Percentiles rank a stretch among this genome's conserved stretches.
phyloP scores from a whole-genome alignment of 64 coral and sea anemone genomes.

The Actinia tenebrosa region DNA sequence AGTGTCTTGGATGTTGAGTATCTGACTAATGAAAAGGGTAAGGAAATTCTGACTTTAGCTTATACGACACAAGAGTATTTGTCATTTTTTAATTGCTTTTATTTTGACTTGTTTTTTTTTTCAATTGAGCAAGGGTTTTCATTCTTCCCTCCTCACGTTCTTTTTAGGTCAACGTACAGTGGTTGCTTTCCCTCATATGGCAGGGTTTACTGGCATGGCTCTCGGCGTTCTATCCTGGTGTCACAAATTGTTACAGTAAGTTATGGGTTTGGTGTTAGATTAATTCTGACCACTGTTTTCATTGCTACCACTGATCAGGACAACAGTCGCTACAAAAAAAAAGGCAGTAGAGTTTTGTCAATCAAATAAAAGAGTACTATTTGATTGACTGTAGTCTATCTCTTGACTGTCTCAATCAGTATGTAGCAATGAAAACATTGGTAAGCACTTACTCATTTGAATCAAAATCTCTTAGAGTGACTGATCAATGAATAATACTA shows the following conservation, averaged over 20 bases:
- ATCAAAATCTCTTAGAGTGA: not conserved
- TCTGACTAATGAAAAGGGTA: constrained; percentile 77
- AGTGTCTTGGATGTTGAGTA: constrained; percentile 81
- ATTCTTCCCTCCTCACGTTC: not conserved
- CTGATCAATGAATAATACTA: not conserved
- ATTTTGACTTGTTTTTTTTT: not conserved
- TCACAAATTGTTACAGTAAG: constrained; percentile 55
- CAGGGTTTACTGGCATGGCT: constrained; percentile 70
- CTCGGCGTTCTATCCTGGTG: constrained; percentile 77
- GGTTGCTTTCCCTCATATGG: constrained; percentile 69
- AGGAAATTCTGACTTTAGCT: not conserved
- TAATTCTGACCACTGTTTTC: too few species aligned
- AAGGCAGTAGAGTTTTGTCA: too few species aligned
- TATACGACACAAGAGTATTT: not conserved
- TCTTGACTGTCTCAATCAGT: too few species aligned
- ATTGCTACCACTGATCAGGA: too few species aligned
- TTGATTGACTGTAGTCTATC: too few species aligned
- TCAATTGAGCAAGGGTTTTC: too few species aligned
- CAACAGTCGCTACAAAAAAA: too few species aligned
- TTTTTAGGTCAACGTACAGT: constrained; percentile 56
- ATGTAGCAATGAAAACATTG: too few species aligned
- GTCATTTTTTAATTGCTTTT: not conserved
- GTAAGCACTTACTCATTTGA: not conserved
- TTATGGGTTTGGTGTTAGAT: too few species aligned
- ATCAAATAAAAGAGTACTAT: too few species aligned